Conservation (phyloP, 2,113 vertebrate species). For the Coptodon rendalli region DNA sequence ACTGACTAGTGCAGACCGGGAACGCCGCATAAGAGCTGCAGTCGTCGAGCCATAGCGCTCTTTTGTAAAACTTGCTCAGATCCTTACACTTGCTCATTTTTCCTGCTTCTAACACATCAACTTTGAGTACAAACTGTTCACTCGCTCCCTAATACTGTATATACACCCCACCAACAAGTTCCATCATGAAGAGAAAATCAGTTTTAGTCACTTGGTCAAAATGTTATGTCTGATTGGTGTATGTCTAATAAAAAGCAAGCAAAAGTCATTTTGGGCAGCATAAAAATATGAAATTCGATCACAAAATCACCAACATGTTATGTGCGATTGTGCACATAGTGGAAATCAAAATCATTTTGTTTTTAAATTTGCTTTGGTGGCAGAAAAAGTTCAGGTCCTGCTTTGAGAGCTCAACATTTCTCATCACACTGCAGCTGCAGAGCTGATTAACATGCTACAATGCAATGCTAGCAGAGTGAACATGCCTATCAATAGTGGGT, state of each 20-base stretch:
- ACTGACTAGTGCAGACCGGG: neutral
- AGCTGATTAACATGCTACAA: neutral
- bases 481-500: neutral
- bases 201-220: neutral
- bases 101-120: neutral
- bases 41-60: neutral
- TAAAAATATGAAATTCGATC: neutral
- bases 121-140: neutral
- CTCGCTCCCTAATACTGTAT: rapidly evolving
- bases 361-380: neutral
- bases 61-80: neutral
- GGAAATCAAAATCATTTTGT: neutral
- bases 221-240: neutral
- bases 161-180: neutral
- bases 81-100: neutral
- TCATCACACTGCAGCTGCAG: neutral
- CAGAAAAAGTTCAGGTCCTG: neutral
- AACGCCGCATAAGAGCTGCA: neutral
- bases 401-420: neutral
- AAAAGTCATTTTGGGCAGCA: neutral
- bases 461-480: neutral
- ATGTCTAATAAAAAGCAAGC: rapidly evolving
- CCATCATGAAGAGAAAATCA: neutral
- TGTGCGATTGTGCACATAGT: neutral
- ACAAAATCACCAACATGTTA: neutral